These are phyloP conservation scores for Mungos mungo DNA, from an alignment of 2,113 vertebrate genomes.

Conservation along the genomic window DNA sequence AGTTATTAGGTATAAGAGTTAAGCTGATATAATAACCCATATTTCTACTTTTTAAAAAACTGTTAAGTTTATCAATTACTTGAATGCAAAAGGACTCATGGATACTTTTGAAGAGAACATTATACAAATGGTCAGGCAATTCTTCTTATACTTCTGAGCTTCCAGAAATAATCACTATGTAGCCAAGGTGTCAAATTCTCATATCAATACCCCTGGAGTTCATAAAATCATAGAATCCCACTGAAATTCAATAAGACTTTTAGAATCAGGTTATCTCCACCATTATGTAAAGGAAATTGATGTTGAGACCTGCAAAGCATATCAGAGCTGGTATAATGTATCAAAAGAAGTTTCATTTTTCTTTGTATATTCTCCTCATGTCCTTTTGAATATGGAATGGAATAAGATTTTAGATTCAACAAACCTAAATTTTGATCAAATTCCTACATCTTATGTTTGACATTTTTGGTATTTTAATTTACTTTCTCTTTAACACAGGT, in stretches of 20 bases:
- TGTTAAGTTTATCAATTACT: neutral
- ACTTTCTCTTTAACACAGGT: neutral
- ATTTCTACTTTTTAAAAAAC: neutral
- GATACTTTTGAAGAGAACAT: conserved; percentile 11
- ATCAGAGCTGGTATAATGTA: neutral
- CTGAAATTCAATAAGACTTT: conserved; percentile 20
- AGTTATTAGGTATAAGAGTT: neutral
- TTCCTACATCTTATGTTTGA: neutral
- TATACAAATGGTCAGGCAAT: neutral
- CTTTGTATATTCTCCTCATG: neutral
- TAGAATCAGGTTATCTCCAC: neutral
- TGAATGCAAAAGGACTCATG: neutral
- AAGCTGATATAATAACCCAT: neutral
- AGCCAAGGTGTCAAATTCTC: neutral
- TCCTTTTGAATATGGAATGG: neutral
- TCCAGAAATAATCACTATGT: conserved; percentile 2
- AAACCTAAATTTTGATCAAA: conserved; percentile 26
- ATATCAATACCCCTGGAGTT: neutral
- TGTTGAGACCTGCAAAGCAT: neutral
- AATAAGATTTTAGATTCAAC: neutral
- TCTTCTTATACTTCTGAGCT: neutral
- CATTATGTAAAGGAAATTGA: neutral
- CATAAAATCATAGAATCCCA: neutral
- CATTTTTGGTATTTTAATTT: neutral
- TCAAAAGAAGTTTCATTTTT: neutral